Base-by-base conservation (phyloP, 2,888 invertebrate genomes). In the Plagodis dolabraria region DNA sequence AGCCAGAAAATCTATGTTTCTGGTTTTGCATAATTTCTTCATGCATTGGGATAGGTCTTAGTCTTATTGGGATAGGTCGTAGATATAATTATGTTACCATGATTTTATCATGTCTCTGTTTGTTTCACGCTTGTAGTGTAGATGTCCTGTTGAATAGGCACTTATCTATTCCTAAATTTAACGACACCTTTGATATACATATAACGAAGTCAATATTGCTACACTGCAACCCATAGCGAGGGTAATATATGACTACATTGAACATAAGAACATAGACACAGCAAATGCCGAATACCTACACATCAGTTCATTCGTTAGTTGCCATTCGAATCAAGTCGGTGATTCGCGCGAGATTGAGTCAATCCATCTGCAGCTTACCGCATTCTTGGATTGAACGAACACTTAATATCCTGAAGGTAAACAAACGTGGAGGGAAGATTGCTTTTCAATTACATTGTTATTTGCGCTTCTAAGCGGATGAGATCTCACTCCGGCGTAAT, bases 331-430 rank as follows among this genome's bases (percentile, higher is more conserved):
- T 42, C 33, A 40, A 57, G 63, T 64, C 61, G 58, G 63, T 73
- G 78, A 75, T 77, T 75, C 68, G 60, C 60, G 64, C 60, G 63
- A 70, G 69, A 80, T 80, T 78, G 78, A 75, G 70, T 71, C 75
- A 74, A 79, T 79, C 71, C 68, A 69, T 79, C 75, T 72, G 48
- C 56, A 46, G 51, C 42, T 59, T 34, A 55, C 67, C 60, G 55
- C 64, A 61, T 61, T 65, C 67, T 53, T 63, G 56, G 63, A 62
- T 65, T 61, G 57, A 12, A 12, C 12, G 59, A 61, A 53, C 61
- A 51, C 53, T 60, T 67, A 64, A 70, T 68, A 67, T 69, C 65
- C 69, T 63, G 55, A 33, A 22, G 52, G 50, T 63, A 61, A 55
- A 69, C 59, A 64, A 57, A 65, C 60, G 56, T 48, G 38, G 47